Evolutionary conservation across 2,888 invertebrate species (phyloP), one percentile per base, ranked within the genome.

Genomic region (Gymnoscelis rufifasciata): DNA sequence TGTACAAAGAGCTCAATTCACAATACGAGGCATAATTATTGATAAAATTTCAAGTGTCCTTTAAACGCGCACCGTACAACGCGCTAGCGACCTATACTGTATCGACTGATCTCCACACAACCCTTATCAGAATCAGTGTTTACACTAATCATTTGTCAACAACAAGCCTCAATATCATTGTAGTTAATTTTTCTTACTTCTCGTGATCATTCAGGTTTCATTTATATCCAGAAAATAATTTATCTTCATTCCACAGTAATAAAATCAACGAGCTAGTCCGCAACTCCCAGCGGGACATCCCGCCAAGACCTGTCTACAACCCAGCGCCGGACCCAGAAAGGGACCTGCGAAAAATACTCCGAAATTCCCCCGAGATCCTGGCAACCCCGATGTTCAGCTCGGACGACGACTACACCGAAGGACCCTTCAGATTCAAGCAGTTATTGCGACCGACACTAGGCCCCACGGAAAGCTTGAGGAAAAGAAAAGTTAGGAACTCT

Each of bases 391-490:
- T 82, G 7, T 82, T 86, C 49, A 84, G 81, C 41, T 82, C 84
- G 1, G 88, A 90, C 19, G 83, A 86, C 10, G 90, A 90, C 54
- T 91, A 91, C 56, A 88, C 89, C 7, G 89, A 90, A 33, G 92
- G 93, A 0, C 92, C 92, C 0, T 93, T 92, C 68, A 90, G 93
- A 60, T 93, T 93, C 64, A 88, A 92, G 37, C 91, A 92, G 59
- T 69, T 93, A 8, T 70, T 93, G 2, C 78, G 92, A 52, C 92
- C 92, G 0, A 92, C 92, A 0, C 79, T 91, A 45, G 90, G 92
- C 1, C 93, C 93, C 0, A 93, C 93, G 0, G 93, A 93, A 56
- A 92, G 93, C 33, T 76, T 93, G 39, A 83, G 92, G 13, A 92
- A 92, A 64, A 80, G 92, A 11, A 92, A 91, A 71, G 90, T 90